phyloP scores from a whole-genome alignment of 2,888 invertebrate genomes.

The Cheilosia impressa region DNA sequence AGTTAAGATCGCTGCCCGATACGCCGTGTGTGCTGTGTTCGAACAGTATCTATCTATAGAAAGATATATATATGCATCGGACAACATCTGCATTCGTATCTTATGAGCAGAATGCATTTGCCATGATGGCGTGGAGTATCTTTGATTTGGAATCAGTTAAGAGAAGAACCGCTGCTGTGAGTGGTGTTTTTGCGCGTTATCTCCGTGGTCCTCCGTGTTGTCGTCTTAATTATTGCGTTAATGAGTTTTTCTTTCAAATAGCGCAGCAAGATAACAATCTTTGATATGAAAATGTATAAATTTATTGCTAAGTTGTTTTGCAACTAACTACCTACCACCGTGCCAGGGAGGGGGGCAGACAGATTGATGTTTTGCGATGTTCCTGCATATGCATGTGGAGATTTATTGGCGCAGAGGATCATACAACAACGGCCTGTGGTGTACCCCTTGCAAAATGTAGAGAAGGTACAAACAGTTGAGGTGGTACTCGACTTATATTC shows the following conservation, averaged over 20 bases:
- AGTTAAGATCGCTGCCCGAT: constrained; percentile 62
- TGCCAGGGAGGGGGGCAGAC: background rate
- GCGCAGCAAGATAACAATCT: constrained; percentile 65
- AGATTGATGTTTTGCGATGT: constrained; percentile 45
- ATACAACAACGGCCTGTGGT: background rate
- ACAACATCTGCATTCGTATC: constrained; percentile 60
- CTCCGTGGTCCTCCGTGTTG: constrained; percentile 80
- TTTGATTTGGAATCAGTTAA: constrained; percentile 71
- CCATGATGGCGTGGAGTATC: constrained; percentile 60
- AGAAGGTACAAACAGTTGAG: background rate
- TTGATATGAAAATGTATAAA: constrained; percentile 71
- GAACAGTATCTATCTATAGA: constrained; percentile 28
- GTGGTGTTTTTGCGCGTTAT: constrained; percentile 77
- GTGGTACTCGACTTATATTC: background rate
- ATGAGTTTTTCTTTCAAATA: constrained; percentile 81
- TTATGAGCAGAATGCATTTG: constrained; percentile 59
- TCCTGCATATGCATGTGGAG: constrained; percentile 6
- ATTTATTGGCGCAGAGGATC: constrained; percentile 14
- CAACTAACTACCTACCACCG: constrained; percentile 14
- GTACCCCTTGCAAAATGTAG: background rate
- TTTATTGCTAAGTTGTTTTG: constrained; percentile 67
- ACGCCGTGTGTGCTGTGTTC: constrained; percentile 24
- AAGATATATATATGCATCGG: constrained; percentile 42
- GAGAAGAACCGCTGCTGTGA: constrained; percentile 54
- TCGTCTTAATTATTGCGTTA: constrained; percentile 82